Conservation (phyloP, 1,140 invertebrate genomes). For the Charaxes varanes region DNA sequence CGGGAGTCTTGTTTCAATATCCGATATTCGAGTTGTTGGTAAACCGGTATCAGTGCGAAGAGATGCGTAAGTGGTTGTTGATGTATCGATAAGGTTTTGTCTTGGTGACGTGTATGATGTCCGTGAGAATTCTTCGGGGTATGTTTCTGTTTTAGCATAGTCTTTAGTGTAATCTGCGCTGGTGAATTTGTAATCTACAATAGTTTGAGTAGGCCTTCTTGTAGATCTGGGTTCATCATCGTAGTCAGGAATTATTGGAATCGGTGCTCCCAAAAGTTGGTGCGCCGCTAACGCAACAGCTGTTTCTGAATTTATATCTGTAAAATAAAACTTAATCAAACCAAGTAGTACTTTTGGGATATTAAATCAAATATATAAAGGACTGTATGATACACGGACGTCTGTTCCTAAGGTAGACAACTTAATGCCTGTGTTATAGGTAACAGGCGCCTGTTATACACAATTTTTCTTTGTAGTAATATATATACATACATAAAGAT, state of each 20-base stretch:
- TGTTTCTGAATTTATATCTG: slow-evolving; percentile 57
- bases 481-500: too few relatives aligned
- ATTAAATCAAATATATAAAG: too few relatives aligned
- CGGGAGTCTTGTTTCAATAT: slow-evolving; percentile 13
- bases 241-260: slow-evolving; percentile 55
- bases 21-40: slow-evolving; percentile 8
- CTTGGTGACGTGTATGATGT: slow-evolving; percentile 10
- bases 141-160: slow-evolving; percentile 32
- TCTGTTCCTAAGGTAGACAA: too few relatives aligned
- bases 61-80: slow-evolving; percentile 12
- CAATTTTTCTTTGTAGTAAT: too few relatives aligned
- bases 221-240: slow-evolving; percentile 42
- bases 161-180: slow-evolving; percentile 36
- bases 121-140: slow-evolving; percentile 28
- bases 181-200: slow-evolving; percentile 41
- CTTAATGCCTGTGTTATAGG: too few relatives aligned
- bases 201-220: slow-evolving; percentile 30
- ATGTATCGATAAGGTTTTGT: slow-evolving; percentile 13
- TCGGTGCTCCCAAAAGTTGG: slow-evolving; percentile 59
- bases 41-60: slow-evolving; percentile 8
- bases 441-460: too few relatives aligned
- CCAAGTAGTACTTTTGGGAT: too few relatives aligned
- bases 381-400: too few relatives aligned
- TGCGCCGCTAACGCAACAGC: slow-evolving; percentile 66
- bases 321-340: too few relatives aligned